These are phyloP conservation scores for Tragelaphus eurycerus DNA, from an alignment of 2,797 vertebrate genomes.

Conservation along the genomic window DNA sequence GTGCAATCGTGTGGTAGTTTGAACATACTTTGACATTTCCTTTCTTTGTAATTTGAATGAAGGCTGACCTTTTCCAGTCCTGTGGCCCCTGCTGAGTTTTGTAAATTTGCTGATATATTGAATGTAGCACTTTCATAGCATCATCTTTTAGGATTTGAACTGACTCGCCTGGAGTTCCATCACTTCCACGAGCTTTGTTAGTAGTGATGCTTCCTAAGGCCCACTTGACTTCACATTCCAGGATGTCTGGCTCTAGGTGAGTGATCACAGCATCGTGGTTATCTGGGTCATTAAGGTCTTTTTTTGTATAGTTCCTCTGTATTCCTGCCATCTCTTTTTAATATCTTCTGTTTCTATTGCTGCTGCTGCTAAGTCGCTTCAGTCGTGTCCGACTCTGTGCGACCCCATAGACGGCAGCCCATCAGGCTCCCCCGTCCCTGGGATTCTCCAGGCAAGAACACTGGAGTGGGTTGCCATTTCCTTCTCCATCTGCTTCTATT, in stretches of 20 bases:
- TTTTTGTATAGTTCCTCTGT: background rate
- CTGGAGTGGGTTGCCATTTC: no score
- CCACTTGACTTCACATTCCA: background rate
- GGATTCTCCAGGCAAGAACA: no score
- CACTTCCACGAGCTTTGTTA: background rate
- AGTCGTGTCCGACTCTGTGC: no score
- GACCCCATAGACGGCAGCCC: no score
- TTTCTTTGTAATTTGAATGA: background rate
- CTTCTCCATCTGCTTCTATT: background rate
- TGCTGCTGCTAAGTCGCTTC: no score
- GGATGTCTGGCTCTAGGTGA: background rate
- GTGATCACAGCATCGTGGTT: background rate
- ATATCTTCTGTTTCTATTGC: background rate
- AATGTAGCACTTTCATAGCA: background rate
- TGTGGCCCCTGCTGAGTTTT: background rate
- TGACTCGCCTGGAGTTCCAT: background rate
- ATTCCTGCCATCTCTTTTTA: background rate
- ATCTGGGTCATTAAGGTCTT: background rate
- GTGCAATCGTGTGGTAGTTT: rapidly evolving
- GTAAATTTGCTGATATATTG: background rate
- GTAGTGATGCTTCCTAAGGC: background rate
- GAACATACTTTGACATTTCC: background rate
- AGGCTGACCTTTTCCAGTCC: background rate
- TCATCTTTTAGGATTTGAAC: background rate
- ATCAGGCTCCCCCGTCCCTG: no score